Evolutionary conservation across 2,113 vertebrate species (phyloP), one percentile per base, ranked within the genome.

Genomic region (Colaptes auratus): DNA sequence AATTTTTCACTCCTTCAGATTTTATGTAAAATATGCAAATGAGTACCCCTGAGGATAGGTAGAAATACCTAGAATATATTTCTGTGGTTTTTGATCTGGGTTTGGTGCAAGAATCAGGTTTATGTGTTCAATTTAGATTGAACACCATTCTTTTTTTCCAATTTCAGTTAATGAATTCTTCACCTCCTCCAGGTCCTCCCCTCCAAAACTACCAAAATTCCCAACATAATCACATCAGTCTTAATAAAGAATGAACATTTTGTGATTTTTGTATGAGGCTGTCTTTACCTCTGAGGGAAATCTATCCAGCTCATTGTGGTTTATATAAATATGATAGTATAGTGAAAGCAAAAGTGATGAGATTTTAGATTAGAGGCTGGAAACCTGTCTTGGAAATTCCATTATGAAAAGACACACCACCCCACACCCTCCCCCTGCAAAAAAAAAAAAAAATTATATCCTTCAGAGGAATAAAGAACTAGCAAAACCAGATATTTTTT

Each of bases 371-470:
- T 69, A 75, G 50, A 69, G 17, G 5, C 44, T 93, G 67, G 44
- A 92, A 95, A 91, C 7, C 8, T 44, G 44, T 73, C 80, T 65
- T 91, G 24, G 15, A 95, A 93, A 85, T 92, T 96, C 44, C n/a
- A 18, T 65, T 95, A 86, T 18, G 27, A 69, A 90, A 90, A 90
- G 50, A 52, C 12, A 10, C n/a, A n/a, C n/a, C n/a, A n/a, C n/a
- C n/a, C n/a, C n/a, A n/a, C n/a, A n/a, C n/a, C n/a, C n/a, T 11
- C 39, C 39, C 39, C 39, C 39, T 39, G 39, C 39, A 1, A 80
- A 59, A 10, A 35, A 79, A 83, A 70, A 76, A 44, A 4, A 4
- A 25, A 9, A 25, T 73, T 86, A 12, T 82, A 17, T 70, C 20
- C 35, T 77, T 46, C 36, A 87, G 44, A 72, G 25, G 30, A 92